Evolutionary conservation across 2,797 vertebrate genomes (phyloP).

Genomic region (Cyclura pinguis): DNA sequence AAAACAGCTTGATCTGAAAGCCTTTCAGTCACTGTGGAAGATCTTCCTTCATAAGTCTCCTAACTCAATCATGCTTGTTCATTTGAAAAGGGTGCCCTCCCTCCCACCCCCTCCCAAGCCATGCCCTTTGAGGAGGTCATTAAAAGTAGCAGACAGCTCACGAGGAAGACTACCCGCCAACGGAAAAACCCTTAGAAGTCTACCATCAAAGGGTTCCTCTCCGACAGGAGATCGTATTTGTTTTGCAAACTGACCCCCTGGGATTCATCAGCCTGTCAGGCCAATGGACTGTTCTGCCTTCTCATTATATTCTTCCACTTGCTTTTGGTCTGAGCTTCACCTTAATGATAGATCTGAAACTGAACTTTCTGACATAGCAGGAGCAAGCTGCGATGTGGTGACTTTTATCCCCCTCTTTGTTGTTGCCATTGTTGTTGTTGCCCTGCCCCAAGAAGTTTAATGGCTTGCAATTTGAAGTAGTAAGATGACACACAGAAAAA

Average conservation of each 20-base stretch:
- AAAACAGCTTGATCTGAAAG: neutral
- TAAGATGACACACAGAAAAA: neutral
- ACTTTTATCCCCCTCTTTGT: accelerated
- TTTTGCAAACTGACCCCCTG: neutral
- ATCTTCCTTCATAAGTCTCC: neutral
- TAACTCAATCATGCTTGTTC: neutral
- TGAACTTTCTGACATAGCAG: neutral
- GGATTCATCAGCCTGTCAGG: neutral
- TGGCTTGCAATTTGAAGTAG: neutral
- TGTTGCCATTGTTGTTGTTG: neutral
- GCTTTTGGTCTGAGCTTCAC: neutral
- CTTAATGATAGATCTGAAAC: neutral
- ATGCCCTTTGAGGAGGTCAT: slow-evolving; percentile 9
- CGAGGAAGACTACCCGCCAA: neutral
- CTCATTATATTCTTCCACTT: neutral
- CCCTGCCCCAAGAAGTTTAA: neutral
- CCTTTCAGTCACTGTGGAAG: neutral
- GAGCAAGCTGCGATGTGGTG: accelerated
- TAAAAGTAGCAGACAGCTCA: neutral
- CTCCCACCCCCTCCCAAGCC: neutral
- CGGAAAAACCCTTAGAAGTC: neutral
- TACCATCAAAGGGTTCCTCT: slow-evolving; percentile 1
- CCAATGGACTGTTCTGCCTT: neutral
- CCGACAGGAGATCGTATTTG: neutral
- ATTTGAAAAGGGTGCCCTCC: neutral